phyloP scores from a whole-genome alignment of 1,140 invertebrate genomes.

The Heliconius hermathena region DNA sequence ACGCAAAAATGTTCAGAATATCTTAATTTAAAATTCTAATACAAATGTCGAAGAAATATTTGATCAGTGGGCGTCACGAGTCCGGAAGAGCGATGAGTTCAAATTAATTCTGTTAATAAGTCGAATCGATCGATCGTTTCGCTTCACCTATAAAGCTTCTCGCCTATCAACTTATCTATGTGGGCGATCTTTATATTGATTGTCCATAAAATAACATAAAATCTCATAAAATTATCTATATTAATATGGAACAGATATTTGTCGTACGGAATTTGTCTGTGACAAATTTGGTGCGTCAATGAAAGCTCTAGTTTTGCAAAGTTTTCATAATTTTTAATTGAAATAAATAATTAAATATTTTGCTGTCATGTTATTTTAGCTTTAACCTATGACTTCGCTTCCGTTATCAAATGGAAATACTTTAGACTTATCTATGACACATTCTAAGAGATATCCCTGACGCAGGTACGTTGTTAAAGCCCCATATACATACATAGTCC shows the following conservation, averaged over 20 bases:
- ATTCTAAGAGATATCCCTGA: no score
- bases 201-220: not conserved
- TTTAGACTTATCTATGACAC: no score
- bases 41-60: not conserved
- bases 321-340: no score
- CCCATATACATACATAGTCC: no score
- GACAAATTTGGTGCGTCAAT: no score
- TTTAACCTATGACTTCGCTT: no score
- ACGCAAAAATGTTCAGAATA: slow-evolving; percentile 1
- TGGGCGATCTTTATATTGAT: slow-evolving; percentile 44
- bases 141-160: slow-evolving; percentile 58
- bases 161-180: slow-evolving; percentile 48
- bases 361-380: no score
- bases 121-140: slow-evolving; percentile 56
- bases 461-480: no score
- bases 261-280: not conserved
- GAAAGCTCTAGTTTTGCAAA: no score
- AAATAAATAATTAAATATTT: no score
- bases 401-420: no score
- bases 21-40: slow-evolving; percentile 7
- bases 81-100: slow-evolving; percentile 58
- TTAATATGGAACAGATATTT: not conserved
- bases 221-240: not conserved
- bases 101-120: slow-evolving; percentile 39
- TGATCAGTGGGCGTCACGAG: slow-evolving; percentile 12